phyloP scores from a whole-genome alignment of 2,113 vertebrate genomes.

The Arenaria interpres region DNA sequence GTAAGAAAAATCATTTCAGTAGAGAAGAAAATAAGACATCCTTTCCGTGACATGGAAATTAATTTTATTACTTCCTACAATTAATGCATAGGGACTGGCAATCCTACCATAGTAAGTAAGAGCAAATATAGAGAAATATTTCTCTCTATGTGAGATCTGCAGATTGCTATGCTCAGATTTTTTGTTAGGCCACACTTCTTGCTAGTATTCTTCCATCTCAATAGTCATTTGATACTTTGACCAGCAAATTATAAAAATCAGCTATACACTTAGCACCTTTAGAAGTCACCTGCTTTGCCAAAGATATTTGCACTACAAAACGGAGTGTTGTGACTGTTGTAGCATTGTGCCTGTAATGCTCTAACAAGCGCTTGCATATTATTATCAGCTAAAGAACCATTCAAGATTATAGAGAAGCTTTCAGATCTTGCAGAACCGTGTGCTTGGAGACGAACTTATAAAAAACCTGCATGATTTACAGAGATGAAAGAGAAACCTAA shows the following conservation, averaged over 20 bases:
- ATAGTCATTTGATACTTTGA: neutral
- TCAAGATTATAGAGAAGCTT: neutral
- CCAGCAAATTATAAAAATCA: neutral
- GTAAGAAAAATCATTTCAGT: neutral
- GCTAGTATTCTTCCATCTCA: neutral
- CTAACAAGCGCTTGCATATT: neutral
- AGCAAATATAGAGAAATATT: neutral
- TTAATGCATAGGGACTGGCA: neutral
- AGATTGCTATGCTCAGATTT: neutral
- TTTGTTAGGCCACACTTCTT: neutral
- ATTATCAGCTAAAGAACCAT: neutral
- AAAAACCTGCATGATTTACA: neutral
- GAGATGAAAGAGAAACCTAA: neutral
- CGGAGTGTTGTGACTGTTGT: neutral
- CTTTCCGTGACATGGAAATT: neutral
- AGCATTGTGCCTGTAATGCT: neutral
- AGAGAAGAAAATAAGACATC: neutral
- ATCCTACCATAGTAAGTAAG: neutral
- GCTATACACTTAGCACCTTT: neutral
- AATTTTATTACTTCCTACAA: neutral
- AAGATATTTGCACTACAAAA: neutral
- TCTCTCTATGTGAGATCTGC: neutral
- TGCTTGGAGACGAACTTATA: neutral
- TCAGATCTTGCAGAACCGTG: neutral
- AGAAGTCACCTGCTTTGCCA: neutral